A percentile compares a stretch with the other conserved stretches of the same genome.
Evolutionary conservation across 2,888 invertebrate genomes (phyloP).

Genomic region (Heterodera filipjevi): DNA sequence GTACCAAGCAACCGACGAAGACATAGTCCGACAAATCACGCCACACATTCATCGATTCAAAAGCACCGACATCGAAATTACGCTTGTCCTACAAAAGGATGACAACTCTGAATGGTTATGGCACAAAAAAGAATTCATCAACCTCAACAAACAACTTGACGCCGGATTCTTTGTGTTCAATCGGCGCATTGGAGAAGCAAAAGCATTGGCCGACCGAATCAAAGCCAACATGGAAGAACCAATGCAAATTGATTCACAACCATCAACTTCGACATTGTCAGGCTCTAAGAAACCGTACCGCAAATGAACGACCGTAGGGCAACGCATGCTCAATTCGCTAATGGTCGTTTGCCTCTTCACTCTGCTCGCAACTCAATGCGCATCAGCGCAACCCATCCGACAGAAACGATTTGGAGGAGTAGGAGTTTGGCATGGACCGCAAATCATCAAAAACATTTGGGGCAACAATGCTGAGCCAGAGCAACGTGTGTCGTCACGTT

Average conservation of each 20-base stretch:
- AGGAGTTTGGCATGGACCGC: not conserved
- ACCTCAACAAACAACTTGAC: not conserved
- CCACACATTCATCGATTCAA: not conserved
- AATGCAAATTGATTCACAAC: not conserved
- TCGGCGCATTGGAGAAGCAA: not conserved
- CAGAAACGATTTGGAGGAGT: conserved; percentile 5
- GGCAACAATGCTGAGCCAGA: not conserved
- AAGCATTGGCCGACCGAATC: not conserved
- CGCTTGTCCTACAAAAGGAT: not conserved
- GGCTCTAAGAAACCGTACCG: not conserved
- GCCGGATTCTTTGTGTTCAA: not conserved
- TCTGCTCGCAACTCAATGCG: not conserved
- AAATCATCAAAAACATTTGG: not conserved
- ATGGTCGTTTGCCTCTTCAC: not conserved
- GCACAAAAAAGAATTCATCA: not conserved
- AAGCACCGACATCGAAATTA: not conserved
- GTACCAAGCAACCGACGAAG: not conserved
- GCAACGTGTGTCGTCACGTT: not conserved
- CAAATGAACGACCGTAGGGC: not conserved
- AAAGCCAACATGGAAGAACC: not conserved
- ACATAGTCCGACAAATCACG: not conserved
- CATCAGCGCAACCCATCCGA: not conserved
- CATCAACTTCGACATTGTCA: not conserved
- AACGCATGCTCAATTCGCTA: not conserved
- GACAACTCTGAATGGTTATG: not conserved